These are phyloP conservation scores for Hybognathus amarus DNA, from an alignment of 2,797 vertebrate species.

Conservation along the genomic window DNA sequence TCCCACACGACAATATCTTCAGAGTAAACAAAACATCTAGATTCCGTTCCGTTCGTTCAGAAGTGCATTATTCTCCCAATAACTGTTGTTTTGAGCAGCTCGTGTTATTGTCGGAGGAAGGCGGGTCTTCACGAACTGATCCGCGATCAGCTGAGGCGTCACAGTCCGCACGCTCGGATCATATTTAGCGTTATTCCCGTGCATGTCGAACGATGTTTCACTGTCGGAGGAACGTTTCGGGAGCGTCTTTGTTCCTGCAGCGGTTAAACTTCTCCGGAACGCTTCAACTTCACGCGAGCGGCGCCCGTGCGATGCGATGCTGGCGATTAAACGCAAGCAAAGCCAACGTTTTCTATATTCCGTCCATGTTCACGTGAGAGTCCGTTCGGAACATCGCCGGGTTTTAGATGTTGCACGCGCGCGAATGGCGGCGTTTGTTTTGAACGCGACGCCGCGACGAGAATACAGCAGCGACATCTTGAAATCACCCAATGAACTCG, in stretches of 20 bases:
- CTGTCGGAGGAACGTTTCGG: not conserved
- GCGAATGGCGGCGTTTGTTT: not conserved
- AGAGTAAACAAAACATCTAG: too few species aligned
- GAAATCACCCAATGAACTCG: not conserved
- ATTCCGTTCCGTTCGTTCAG: not conserved
- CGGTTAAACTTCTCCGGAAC: not conserved
- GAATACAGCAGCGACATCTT: not conserved
- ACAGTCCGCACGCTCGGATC: not conserved
- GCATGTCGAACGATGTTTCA: not conserved
- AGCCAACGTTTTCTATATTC: not conserved
- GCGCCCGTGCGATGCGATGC: slow-evolving; percentile 1
- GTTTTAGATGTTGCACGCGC: not conserved
- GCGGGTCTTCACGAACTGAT: slow-evolving; percentile 14
- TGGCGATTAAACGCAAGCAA: not conserved
- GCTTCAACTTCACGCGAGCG: not conserved
- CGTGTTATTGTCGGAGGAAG: not conserved
- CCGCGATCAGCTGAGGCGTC: slow-evolving; percentile 16
- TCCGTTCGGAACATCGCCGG: not conserved
- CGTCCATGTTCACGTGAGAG: not conserved
- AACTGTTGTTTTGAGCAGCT: not conserved
- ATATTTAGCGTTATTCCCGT: not conserved
- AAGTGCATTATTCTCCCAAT: not conserved
- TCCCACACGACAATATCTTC: not conserved
- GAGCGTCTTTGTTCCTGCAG: not conserved
- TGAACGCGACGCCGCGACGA: not conserved